Evolutionary conservation across 2,888 invertebrate species (phyloP), one percentile per base, ranked within the genome.

Genomic region (Onthophagus sagittarius): DNA sequence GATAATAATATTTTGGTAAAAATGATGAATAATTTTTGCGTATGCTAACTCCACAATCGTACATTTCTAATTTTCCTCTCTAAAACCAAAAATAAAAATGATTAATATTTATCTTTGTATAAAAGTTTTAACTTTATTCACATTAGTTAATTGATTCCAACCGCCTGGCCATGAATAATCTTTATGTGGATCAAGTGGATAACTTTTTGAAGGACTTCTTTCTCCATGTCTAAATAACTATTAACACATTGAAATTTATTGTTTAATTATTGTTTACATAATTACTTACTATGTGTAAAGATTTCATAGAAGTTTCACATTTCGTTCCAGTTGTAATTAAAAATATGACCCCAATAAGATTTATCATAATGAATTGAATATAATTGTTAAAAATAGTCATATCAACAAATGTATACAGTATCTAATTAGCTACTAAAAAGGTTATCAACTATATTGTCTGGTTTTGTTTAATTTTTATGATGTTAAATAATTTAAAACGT

Each of bases 141-240:
- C 94, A 86, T 91, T 92, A 11, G 94, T 95, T 23, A 97, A 88
- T 71, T 94, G 89, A 5, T 95, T 95, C 81, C 90, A 89, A 65
- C 96, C 97, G 78, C 92, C 92, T 3, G 92, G 91, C 96, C 96
- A 97, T 71, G 89, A 87, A 79, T 92, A 90, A 76, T 91, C 87
- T 75, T 88, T 88, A 82, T 94, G 89, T 0, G 94, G 94, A 85
- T 97, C 96, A 80, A 90, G 94, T 11, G 92, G 92, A 83, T 94
- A 97, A 1, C 90, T 89, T 23, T 86, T 84, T 3, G 90, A 89
- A 0, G 97, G 97, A 73, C 93, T 90, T 79, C 95, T 87, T 77
- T 94, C 94, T 5, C 96, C 96, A 87, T 96, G 96, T 5, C 95
- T 89, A 83, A 92, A 94, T 75, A 95, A 80, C 93, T 94, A 83